Evolutionary conservation across 1,140 invertebrate genomes (phyloP), one percentile per base, ranked within the genome.

Genomic region (Cherax destructor): DNA sequence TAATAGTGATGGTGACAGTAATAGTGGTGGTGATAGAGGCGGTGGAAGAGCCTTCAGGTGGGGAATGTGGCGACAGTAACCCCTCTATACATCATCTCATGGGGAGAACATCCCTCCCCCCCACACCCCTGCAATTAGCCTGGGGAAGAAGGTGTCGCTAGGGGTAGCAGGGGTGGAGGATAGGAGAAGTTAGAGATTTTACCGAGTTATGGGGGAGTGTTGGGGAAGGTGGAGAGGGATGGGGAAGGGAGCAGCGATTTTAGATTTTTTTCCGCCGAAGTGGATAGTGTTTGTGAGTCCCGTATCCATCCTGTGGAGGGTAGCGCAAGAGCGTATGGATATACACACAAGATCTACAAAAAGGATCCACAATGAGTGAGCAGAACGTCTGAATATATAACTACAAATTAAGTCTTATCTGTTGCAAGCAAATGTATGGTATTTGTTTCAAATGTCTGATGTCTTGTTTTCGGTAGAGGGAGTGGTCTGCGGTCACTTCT

Each of bases 41-140:
- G 7, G 61, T 69, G 61, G 11, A 16, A n/a, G 61, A 16, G 61
- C 11, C 18, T 69, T 69, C 21, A 9, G 52, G 52, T 56, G 52
- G 52, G n/a, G 47, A 69, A 83, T 83, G 81, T 83, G 81, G 81
- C 30, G 81, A 83, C 81, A 83, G 59, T 83, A 13, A 61, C 21
- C 59, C 24, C 65, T 47, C 24, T 30, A 69, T 83, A 47, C 81
- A 69, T 83, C 81, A 83, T 83, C 59, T 69, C 81, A 83, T 18
- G 59, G 59, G 30, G 81, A 41, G 18, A 21, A 10, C 61, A 65
- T 18, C 11, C 52, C n/a, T n/a, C n/a, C 30, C 24, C 21, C 59
- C 47, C 81, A 6, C 59, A 30, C 81, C 47, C 65, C 81, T 83
- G 81, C 81, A 83, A 83, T 83, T 69, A 83, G 80, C 56, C 81